These are phyloP conservation scores for Gopherus evgoodei DNA, from an alignment of 2,113 vertebrate genomes.

Conservation along the genomic window DNA sequence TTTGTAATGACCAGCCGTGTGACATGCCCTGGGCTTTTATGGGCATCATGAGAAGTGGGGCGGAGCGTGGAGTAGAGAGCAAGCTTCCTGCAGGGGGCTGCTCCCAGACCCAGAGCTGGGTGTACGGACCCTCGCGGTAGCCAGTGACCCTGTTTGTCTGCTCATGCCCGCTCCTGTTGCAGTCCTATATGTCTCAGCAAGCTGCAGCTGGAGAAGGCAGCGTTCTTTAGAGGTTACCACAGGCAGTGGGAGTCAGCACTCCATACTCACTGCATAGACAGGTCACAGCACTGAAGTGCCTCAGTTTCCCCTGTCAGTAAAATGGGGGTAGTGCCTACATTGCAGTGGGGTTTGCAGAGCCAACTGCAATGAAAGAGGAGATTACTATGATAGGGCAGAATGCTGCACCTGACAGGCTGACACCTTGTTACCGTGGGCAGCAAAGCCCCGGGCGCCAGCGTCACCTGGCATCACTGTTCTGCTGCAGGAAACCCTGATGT, in stretches of 20 bases:
- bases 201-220: background rate
- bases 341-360: background rate
- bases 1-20: slow-evolving; percentile 20
- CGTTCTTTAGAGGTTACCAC: background rate
- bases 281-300: rapidly evolving
- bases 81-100: background rate
- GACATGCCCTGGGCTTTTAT: slow-evolving; percentile 56
- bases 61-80: slow-evolving; percentile 3
- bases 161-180: background rate
- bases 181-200: background rate
- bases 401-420: background rate
- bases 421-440: background rate
- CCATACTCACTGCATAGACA: background rate
- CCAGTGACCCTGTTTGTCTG: background rate
- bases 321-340: background rate
- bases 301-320: background rate
- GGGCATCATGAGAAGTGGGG: slow-evolving; percentile 34
- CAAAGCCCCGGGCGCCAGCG: background rate
- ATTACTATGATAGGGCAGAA: background rate
- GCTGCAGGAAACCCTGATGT: background rate
- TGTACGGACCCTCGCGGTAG: background rate
- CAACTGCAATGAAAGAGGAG: background rate
- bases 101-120: background rate
- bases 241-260: background rate
- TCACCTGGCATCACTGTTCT: background rate